These are phyloP conservation scores for Uromys caudimaculatus DNA, from an alignment of 2,797 vertebrate species.

Conservation along the genomic window DNA sequence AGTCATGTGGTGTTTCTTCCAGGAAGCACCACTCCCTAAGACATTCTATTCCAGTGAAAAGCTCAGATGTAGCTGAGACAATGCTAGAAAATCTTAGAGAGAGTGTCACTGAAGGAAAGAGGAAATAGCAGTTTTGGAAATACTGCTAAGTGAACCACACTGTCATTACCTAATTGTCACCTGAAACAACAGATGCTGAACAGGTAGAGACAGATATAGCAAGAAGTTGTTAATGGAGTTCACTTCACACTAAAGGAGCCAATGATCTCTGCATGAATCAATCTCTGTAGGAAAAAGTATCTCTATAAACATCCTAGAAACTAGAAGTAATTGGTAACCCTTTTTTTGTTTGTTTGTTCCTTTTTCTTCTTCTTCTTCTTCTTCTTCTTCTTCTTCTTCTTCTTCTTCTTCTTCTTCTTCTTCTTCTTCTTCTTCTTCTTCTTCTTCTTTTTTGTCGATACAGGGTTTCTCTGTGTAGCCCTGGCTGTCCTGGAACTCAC, in stretches of 20 bases:
- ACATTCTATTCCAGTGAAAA: not conserved
- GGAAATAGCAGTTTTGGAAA: not conserved
- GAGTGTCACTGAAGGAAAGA: not conserved
- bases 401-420: too few species aligned
- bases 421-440: too few species aligned
- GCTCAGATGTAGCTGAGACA: too few species aligned
- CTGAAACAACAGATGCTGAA: not conserved
- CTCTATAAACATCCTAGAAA: not conserved
- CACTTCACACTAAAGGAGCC: not conserved
- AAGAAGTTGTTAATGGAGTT: not conserved
- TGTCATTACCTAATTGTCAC: fast-evolving
- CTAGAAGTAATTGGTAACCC: not conserved
- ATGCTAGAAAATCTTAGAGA: not conserved
- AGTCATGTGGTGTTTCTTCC: not conserved
- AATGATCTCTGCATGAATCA: not conserved
- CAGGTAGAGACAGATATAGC: not conserved
- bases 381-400: too few species aligned
- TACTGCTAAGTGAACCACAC: not conserved
- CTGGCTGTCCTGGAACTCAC: too few species aligned
- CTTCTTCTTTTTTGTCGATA: too few species aligned
- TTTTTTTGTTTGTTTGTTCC: too few species aligned
- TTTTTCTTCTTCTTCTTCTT: too few species aligned
- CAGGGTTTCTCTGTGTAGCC: too few species aligned
- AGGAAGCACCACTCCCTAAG: not conserved
- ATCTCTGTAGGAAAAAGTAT: not conserved